phyloP scores from a whole-genome alignment of 2,113 vertebrate genomes.

The Varanus komodoensis region DNA sequence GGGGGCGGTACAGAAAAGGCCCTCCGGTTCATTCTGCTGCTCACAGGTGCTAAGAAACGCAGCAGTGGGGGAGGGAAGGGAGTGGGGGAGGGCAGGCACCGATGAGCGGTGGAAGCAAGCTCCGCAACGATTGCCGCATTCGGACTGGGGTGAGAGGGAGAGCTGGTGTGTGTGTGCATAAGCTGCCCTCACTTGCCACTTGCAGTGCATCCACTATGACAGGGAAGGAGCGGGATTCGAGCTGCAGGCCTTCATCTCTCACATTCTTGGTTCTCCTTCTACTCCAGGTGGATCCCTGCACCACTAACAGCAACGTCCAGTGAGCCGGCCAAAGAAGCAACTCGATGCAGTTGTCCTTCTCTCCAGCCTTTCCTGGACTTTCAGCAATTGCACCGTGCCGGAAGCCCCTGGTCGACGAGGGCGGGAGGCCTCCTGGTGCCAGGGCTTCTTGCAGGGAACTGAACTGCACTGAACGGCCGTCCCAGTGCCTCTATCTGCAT shows the following conservation, averaged over 20 bases:
- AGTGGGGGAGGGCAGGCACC: too few species aligned
- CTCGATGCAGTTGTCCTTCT: slow-evolving; percentile 18
- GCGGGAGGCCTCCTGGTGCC: background rate
- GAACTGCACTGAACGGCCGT: background rate
- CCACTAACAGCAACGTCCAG: slow-evolving; percentile 72
- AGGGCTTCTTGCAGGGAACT: background rate
- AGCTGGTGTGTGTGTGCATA: too few species aligned
- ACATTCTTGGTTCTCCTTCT: rapidly evolving
- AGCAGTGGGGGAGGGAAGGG: background rate
- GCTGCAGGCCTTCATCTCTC: background rate
- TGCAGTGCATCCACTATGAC: too few species aligned
- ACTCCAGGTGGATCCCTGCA: slow-evolving; percentile 74
- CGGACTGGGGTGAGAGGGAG: background rate
- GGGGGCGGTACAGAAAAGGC: background rate
- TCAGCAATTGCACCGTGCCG: background rate
- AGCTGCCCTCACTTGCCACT: background rate
- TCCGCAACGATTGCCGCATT: background rate
- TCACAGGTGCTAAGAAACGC: background rate
- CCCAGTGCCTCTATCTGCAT: background rate
- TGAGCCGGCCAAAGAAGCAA: slow-evolving; percentile 54
- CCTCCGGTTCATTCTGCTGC: background rate
- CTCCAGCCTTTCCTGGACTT: slow-evolving; percentile 37
- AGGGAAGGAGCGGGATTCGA: background rate
- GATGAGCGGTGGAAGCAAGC: background rate
- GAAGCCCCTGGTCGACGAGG: background rate